These are phyloP conservation scores for Ophioninae sp. DNA, from an alignment of 2,888 invertebrate species.

Conservation along the genomic window DNA sequence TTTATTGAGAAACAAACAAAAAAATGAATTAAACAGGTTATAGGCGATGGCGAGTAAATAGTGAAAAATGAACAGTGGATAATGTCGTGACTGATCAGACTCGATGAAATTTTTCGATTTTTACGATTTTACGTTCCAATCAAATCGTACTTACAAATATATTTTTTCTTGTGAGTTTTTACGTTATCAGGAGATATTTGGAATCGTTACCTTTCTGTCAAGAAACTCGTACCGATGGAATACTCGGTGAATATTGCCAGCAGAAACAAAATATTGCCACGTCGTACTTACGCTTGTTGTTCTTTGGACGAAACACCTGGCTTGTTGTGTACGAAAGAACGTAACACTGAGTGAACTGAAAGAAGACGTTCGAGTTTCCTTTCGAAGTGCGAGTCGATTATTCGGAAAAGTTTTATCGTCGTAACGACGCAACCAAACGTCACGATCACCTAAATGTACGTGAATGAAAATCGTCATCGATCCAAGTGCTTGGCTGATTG, in stretches of 20 bases:
- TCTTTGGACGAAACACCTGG: conserved; percentile 39
- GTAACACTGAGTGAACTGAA: conserved; percentile 7
- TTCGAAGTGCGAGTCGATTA: conserved; percentile 10
- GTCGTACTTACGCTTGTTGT: conserved; percentile 38
- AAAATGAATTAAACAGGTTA: background rate
- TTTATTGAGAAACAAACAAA: background rate
- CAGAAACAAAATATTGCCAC: conserved; percentile 42
- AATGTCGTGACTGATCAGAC: conserved; percentile 4
- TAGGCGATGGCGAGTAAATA: background rate
- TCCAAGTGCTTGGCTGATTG: conserved; percentile 6
- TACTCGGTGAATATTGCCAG: no score
- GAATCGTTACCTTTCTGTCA: background rate
- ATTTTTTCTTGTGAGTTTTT: background rate
- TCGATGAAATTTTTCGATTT: background rate
- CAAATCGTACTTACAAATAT: background rate
- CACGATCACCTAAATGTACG: background rate
- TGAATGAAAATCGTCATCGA: conserved; percentile 17
- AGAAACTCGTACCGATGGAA: no score
- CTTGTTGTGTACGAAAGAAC: conserved; percentile 26
- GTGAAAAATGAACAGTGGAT: conserved; percentile 39
- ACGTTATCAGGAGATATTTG: background rate
- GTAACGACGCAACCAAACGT: no score
- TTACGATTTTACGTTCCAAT: background rate
- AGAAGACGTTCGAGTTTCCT: conserved; percentile 28
- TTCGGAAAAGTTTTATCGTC: no score